These are phyloP conservation scores for Scleropages formosus DNA, from an alignment of 2,797 vertebrate species.

Conservation along the genomic window DNA sequence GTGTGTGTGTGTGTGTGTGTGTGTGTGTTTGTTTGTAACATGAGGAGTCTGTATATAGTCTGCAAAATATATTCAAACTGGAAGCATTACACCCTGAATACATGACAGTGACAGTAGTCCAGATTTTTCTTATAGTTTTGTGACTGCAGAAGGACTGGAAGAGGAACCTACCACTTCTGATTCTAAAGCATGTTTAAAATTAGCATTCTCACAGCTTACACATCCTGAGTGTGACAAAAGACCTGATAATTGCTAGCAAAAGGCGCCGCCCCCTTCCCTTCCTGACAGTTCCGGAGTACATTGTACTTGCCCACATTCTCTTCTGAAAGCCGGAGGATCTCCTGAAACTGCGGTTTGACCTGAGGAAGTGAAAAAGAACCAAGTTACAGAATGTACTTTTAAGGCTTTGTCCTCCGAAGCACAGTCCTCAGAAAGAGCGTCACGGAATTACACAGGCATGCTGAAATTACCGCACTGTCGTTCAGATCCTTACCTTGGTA, in stretches of 20 bases:
- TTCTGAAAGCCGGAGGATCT: constrained; percentile 94
- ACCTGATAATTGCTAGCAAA: neutral
- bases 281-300: constrained; percentile 34
- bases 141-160: neutral
- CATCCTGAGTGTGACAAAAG: neutral
- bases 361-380: constrained; percentile 49
- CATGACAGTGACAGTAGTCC: neutral
- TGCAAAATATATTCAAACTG: neutral
- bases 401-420: constrained; percentile 38
- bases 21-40: neutral
- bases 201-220: neutral
- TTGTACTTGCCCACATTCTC: constrained; percentile 89
- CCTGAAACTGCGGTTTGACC: constrained; percentile 98
- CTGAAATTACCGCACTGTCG: no score
- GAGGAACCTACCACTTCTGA: neutral
- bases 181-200: neutral
- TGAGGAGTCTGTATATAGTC: neutral
- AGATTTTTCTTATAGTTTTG: neutral
- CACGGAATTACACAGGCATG: neutral
- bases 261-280: neutral
- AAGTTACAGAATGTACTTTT: neutral
- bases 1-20: no score
- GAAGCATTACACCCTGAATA: no score
- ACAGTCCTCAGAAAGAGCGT: neutral
- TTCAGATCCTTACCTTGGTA: constrained; percentile 74